These are phyloP conservation scores for Characodon lateralis DNA, from an alignment of 2,797 vertebrate species.

Conservation along the genomic window DNA sequence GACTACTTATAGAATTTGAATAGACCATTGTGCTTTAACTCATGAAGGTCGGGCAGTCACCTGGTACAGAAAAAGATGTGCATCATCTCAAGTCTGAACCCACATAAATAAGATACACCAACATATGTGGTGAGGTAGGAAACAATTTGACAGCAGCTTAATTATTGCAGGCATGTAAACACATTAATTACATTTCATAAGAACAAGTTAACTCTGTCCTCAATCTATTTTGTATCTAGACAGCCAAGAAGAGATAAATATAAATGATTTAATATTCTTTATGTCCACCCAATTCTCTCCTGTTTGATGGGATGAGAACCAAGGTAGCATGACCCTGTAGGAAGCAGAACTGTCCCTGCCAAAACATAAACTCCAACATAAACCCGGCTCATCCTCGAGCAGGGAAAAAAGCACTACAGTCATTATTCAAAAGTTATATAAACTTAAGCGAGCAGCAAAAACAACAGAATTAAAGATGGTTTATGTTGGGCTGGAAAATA, in stretches of 20 bases:
- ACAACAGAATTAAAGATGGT: slow-evolving; percentile 57
- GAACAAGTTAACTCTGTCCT: background rate
- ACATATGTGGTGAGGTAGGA: no score
- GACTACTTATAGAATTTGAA: no score
- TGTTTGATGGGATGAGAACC: background rate
- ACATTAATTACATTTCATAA: background rate
- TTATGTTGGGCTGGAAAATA: slow-evolving; percentile 56
- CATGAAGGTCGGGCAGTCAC: no score
- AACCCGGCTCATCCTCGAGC: slow-evolving; percentile 38
- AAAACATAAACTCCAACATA: slow-evolving; percentile 49
- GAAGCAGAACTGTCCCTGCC: slow-evolving; percentile 35
- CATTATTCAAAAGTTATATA: slow-evolving; percentile 44
- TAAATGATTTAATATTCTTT: background rate
- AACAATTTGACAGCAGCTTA: no score
- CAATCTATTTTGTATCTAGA: background rate
- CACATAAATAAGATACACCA: background rate
- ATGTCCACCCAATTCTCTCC: background rate
- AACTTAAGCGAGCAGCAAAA: slow-evolving; percentile 49
- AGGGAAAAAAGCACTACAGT: slow-evolving; percentile 25
- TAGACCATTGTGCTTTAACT: no score
- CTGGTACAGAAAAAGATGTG: background rate
- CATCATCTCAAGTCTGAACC: background rate
- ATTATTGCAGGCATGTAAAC: no score
- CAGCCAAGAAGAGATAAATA: no score
- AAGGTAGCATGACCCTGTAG: slow-evolving; percentile 18